Evolutionary conservation across 2,797 vertebrate species (phyloP).

Genomic region (Phrynocephalus guinanensis): DNA sequence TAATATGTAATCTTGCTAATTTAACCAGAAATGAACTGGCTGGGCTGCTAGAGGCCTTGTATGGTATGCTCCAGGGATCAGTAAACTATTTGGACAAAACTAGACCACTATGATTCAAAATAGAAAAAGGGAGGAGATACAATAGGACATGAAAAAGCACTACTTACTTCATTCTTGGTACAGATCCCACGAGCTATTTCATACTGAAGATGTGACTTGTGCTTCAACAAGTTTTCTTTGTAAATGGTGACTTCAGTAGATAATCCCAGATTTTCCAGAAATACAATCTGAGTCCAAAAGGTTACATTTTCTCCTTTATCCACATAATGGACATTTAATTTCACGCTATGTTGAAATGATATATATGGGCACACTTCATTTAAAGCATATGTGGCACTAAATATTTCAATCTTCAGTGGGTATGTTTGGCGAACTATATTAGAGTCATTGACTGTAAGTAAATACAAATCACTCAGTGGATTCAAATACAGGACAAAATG

Average conservation of each 20-base stretch:
- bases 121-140: not conserved
- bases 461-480: not conserved
- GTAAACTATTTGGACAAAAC: not conserved
- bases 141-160: not conserved
- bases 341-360: conserved; percentile 53
- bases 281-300: conserved; percentile 57
- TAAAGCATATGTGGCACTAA: conserved; percentile 3
- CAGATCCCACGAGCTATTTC: conserved; percentile 51
- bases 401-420: conserved; percentile 51
- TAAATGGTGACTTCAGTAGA: conserved; percentile 39
- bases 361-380: conserved; percentile 46
- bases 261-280: conserved; percentile 53
- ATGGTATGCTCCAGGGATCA: no score
- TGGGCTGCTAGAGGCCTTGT: no score
- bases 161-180: conserved; percentile 62
- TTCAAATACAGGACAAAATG: not conserved
- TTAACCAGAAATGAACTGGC: no score
- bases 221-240: conserved; percentile 46
- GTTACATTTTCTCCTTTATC: conserved; percentile 55
- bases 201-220: not conserved
- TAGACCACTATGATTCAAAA: not conserved
- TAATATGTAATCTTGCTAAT: no score
- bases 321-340: conserved; percentile 9
- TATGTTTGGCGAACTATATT: not conserved
- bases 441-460: not conserved